Conservation (phyloP, 2,797 vertebrate genomes). For the Holocentrus rufus region DNA sequence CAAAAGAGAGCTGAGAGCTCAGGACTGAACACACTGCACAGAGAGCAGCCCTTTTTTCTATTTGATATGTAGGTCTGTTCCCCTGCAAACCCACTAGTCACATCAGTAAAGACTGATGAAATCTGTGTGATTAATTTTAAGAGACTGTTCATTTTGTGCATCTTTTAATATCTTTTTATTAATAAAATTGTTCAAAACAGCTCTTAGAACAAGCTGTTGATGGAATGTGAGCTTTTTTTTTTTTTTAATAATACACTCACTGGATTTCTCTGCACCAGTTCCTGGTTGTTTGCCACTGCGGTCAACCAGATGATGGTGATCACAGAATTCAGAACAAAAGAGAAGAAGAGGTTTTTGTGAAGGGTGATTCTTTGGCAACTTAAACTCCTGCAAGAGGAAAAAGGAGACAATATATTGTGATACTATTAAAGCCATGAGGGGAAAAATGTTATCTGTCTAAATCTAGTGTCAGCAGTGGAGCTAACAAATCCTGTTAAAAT, state of each 20-base stretch:
- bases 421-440: background rate
- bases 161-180: no score
- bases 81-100: no score
- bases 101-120: no score
- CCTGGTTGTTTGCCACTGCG: constrained; percentile 92
- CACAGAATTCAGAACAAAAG: constrained; percentile 94
- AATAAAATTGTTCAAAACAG: background rate
- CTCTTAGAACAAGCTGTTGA: background rate
- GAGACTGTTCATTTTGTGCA: no score
- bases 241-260: no score
- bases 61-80: no score
- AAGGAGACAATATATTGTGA: background rate
- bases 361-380: constrained; percentile 98
- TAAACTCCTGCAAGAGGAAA: constrained; percentile 85
- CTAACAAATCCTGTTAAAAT: background rate
- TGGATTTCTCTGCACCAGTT: constrained; percentile 91
- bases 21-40: background rate
- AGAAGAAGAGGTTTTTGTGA: constrained; percentile 98
- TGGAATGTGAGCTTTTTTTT: background rate
- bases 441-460: background rate
- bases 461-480: background rate
- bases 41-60: no score
- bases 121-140: no score
- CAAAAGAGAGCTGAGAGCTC: background rate
- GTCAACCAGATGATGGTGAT: constrained; percentile 93